These are phyloP conservation scores for Prionailurus viverrinus DNA, from an alignment of 2,113 vertebrate genomes.

Conservation along the genomic window DNA sequence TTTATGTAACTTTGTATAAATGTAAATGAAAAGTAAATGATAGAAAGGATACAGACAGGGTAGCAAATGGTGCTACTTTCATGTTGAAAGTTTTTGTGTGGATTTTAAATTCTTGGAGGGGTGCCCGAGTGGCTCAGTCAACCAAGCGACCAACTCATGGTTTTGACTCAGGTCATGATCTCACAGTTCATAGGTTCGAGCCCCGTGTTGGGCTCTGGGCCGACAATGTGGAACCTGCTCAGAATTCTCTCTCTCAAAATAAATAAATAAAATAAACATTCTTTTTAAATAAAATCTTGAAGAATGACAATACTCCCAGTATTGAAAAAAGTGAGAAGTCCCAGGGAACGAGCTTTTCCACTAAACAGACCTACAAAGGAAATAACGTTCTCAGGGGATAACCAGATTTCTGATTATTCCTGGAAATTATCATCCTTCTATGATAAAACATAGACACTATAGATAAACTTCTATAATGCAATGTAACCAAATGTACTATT, in stretches of 20 bases:
- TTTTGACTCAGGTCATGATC: too few relatives aligned
- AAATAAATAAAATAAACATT: too few relatives aligned
- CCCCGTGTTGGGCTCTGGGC: too few relatives aligned
- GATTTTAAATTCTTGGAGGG: constrained; percentile 3
- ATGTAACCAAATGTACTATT: background rate
- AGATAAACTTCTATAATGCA: background rate
- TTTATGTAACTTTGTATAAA: background rate
- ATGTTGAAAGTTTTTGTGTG: background rate
- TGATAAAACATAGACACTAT: background rate
- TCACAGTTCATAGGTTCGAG: too few relatives aligned
- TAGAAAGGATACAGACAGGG: background rate
- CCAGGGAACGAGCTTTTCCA: background rate
- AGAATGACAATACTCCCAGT: background rate
- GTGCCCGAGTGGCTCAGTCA: too few relatives aligned
- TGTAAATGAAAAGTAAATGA: background rate
- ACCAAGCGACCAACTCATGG: too few relatives aligned
- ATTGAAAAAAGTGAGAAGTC: background rate
- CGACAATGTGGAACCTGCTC: too few relatives aligned
- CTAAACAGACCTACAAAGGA: background rate
- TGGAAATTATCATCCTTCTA: background rate
- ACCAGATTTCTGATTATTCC: background rate
- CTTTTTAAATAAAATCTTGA: background rate
- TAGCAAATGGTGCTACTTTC: background rate
- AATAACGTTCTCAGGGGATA: background rate
- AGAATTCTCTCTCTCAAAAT: too few relatives aligned